A percentile compares a stretch with the other conserved stretches of the same genome.
Evolutionary conservation across 2,113 vertebrate species (phyloP).

Genomic region (Herpetotheres cachinnans): DNA sequence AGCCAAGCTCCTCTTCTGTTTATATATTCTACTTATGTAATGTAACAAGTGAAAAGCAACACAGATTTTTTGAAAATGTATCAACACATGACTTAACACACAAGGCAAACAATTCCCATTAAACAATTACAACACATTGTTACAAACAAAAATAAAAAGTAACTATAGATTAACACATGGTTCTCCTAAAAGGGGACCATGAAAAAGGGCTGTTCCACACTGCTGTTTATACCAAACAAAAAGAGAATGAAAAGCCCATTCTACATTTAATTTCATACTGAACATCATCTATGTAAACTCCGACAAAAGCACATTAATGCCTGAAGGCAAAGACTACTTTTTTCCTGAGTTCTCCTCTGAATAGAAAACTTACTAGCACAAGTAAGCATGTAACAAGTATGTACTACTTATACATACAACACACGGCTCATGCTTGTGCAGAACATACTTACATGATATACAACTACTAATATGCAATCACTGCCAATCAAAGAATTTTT

Average conservation of each 20-base stretch:
- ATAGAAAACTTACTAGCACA: background rate
- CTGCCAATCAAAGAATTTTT: background rate
- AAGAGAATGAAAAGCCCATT: background rate
- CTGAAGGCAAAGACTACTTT: background rate
- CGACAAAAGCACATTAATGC: background rate
- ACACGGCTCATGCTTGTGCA: background rate
- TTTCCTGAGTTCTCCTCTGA: background rate
- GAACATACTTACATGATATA: background rate
- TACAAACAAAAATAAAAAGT: background rate
- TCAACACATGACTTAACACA: slow-evolving; percentile 50
- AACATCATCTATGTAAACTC: background rate
- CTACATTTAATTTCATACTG: background rate
- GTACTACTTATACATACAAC: background rate
- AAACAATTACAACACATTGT: slow-evolving; percentile 28
- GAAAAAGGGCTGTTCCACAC: background rate
- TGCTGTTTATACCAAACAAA: background rate
- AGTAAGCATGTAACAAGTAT: background rate
- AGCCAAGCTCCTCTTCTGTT: slow-evolving; percentile 26
- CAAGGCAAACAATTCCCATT: slow-evolving; percentile 28
- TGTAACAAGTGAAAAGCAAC: slow-evolving; percentile 17
- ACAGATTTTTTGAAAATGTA: slow-evolving; percentile 10
- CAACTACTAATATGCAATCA: background rate
- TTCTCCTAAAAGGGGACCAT: background rate
- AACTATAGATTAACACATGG: background rate
- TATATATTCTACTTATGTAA: slow-evolving; percentile 45